These are phyloP conservation scores for Conomelus anceps DNA, from an alignment of 2,888 invertebrate species.

Conservation along the genomic window DNA sequence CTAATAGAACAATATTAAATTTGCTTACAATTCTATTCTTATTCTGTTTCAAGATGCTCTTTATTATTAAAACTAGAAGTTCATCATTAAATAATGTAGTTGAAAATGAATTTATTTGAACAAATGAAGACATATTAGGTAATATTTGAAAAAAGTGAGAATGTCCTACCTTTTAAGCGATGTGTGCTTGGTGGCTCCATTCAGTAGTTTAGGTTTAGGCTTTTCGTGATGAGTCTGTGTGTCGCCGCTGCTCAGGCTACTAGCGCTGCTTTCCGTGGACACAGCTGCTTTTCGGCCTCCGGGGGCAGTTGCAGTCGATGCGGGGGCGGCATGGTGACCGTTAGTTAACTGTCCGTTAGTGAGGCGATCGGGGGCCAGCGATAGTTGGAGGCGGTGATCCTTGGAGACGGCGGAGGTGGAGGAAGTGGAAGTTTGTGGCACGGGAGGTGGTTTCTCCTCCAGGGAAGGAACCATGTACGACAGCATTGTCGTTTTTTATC, in stretches of 20 bases:
- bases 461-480: conserved; percentile 68
- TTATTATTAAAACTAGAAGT: too few species aligned
- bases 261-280: conserved; percentile 61
- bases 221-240: conserved; percentile 50
- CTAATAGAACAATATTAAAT: too few species aligned
- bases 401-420: conserved; percentile 32
- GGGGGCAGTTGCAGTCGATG: conserved; percentile 22
- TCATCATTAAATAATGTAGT: too few species aligned
- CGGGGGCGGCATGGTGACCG: conserved; percentile 43
- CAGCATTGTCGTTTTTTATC: conserved; percentile 49
- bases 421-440: conserved; percentile 36
- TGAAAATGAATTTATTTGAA: too few species aligned
- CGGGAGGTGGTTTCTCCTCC: conserved; percentile 67
- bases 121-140: too few species aligned
- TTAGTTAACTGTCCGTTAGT: conserved; percentile 40
- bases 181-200: conserved; percentile 65
- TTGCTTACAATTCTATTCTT: too few species aligned
- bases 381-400: conserved; percentile 50
- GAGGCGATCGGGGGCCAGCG: conserved; percentile 44
- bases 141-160: not conserved
- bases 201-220: conserved; percentile 60
- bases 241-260: conserved; percentile 50
- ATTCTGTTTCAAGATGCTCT: too few species aligned
- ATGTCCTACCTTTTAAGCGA: conserved; percentile 58
- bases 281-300: conserved; percentile 33